Percentiles rank a stretch among this genome's conserved stretches.
phyloP scores from a whole-genome alignment of 2,797 vertebrate species.

The Mus spretus region DNA sequence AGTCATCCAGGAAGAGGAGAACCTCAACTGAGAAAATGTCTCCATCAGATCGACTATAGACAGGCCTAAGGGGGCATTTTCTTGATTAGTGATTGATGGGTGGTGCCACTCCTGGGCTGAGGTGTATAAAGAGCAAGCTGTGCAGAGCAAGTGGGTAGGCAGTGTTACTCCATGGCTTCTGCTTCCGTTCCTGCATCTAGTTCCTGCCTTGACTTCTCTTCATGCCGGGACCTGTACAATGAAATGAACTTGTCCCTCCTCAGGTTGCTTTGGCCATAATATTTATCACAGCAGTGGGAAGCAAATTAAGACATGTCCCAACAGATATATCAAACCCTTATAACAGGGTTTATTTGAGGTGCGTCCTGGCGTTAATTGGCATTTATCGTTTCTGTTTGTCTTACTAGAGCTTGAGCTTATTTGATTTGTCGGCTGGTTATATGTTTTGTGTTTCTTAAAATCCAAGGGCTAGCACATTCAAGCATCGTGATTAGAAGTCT shows the following conservation, averaged over 20 bases:
- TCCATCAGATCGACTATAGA: not conserved
- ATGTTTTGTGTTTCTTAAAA: constrained; percentile 42
- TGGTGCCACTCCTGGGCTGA: not conserved
- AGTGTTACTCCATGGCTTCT: not conserved
- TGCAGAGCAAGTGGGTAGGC: too few relatives aligned
- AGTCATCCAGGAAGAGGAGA: not conserved
- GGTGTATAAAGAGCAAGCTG: not conserved
- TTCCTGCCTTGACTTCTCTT: not conserved
- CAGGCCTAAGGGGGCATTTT: not conserved
- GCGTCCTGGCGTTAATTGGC: not conserved
- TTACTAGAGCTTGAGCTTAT: not conserved
- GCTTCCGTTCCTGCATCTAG: not conserved
- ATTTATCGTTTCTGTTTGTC: not conserved
- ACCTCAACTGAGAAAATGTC: not conserved
- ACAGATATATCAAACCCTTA: not conserved
- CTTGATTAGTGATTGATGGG: not conserved
- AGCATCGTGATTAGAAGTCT: not conserved
- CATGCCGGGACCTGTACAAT: not conserved
- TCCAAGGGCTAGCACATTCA: not conserved
- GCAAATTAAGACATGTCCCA: not conserved
- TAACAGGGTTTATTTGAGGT: not conserved
- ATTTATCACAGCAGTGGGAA: not conserved
- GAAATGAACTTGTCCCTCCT: not conserved
- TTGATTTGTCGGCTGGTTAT: not conserved
- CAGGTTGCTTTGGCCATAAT: not conserved